Evolutionary conservation across 2,113 vertebrate genomes (phyloP).

Genomic region (Sapajus apella): DNA sequence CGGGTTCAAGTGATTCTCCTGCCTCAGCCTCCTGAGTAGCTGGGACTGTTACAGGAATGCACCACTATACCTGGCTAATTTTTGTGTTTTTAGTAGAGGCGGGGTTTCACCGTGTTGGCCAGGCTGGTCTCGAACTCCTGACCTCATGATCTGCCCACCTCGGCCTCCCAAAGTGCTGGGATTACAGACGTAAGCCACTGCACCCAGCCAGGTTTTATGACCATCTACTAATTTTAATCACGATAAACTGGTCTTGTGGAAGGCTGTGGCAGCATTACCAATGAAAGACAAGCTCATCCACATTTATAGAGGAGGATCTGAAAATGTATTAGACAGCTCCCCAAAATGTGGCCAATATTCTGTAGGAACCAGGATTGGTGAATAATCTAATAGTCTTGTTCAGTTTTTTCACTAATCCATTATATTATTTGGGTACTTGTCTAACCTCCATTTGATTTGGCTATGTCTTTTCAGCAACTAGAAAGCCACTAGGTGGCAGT

Average conservation of each 20-base stretch:
- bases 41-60: too few species aligned
- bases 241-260: neutral
- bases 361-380: neutral
- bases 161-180: too few species aligned
- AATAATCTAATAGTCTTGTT: neutral
- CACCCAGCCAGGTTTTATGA: neutral
- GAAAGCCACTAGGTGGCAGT: slow-evolving; percentile 32
- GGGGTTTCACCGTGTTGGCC: too few species aligned
- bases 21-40: too few species aligned
- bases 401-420: neutral
- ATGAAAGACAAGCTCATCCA: neutral
- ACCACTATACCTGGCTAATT: too few species aligned
- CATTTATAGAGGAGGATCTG: neutral
- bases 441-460: neutral
- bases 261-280: neutral
- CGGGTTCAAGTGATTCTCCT: too few species aligned
- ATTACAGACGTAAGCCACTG: too few species aligned
- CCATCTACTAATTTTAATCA: slow-evolving; percentile 11
- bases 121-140: too few species aligned
- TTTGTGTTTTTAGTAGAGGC: too few species aligned
- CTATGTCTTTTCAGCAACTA: slow-evolving; percentile 16
- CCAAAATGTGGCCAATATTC: neutral
- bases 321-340: neutral
- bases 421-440: neutral
- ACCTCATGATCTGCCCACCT: too few species aligned